Base-by-base conservation (phyloP, 2,113 vertebrate genomes). In the Merops nubicus region DNA sequence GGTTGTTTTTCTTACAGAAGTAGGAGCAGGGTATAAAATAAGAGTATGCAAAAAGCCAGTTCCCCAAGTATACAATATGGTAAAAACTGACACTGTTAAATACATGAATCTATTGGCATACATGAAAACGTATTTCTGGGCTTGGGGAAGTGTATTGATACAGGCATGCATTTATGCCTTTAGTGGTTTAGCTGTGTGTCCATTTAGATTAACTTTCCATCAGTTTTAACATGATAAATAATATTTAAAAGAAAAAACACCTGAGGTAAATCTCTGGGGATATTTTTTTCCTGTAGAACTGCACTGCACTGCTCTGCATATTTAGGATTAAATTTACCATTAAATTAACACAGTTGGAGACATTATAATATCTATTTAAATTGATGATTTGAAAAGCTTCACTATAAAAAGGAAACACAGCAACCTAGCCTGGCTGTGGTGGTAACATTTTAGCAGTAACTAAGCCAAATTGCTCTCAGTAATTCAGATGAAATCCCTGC, bases 241-340 rank as follows among this genome's bases (percentile, higher is more conserved):
- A 79, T 57, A 86, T 79, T 95, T 92, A 40, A 48, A 76, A 93
- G 57, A 94, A 48, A 80, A 94, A 48, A 80, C 47, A 89, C 76
- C 73, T 60, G 59, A 95, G 65, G 82, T 54, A 91, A 31, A 15
- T 62, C 40, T 63, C 31, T 68, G 40, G 40, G 70, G 80, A 68
- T 40, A 50, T 77, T 63, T 47, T 68, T 82, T 91, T 74, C 17
- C 15, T 81, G 67, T 68, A 94, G 73, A 74, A 64, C 50, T 91
- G 73, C 42, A 64, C 50, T 91, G 73, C 42, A 89, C 36, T 90
- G 53, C 50, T 96, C 29, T 95, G 70, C 76, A 64, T 97, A 89
- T 96, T 97, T 96, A 94, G 84, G 91, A 95, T 96, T 94, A 97
- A 96, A 96, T 97, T 97, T 96, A 89, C 85, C 92, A 90, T 95